A percentile compares a stretch with the other conserved stretches of the same genome.
phyloP scores from a whole-genome alignment of 2,797 vertebrate genomes.

The Loris lydekkerianus region DNA sequence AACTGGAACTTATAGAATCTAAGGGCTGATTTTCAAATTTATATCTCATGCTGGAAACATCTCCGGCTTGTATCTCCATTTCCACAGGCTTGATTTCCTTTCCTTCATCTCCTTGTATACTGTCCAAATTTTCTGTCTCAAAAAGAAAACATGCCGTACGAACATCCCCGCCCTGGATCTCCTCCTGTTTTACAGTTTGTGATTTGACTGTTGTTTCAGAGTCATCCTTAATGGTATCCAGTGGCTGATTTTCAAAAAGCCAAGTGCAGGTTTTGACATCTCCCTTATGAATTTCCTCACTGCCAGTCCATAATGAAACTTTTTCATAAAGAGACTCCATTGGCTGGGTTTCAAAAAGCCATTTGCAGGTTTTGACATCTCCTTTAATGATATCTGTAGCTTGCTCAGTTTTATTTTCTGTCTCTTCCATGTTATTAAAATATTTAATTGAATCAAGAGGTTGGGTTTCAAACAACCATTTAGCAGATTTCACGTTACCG shows the following conservation, averaged over 20 bases:
- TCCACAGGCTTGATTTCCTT: constrained; percentile 91
- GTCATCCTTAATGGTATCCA: constrained; percentile 92
- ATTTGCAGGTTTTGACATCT: constrained; percentile 95
- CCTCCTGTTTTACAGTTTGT: constrained; percentile 92
- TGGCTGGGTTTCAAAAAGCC: constrained; percentile 97
- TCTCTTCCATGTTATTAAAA: constrained; percentile 93
- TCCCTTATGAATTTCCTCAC: constrained; percentile 91
- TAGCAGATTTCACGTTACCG: constrained; percentile 96
- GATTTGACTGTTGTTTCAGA: constrained; percentile 89
- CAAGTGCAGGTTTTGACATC: constrained; percentile 95
- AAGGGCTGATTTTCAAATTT: constrained; percentile 95
- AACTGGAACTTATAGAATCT: constrained; percentile 93
- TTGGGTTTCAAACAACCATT: constrained; percentile 98
- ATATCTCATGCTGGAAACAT: constrained; percentile 94
- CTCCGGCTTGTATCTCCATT: constrained; percentile 94
- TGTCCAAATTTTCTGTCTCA: constrained; percentile 94
- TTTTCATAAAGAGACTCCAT: constrained; percentile 94
- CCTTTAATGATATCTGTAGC: constrained; percentile 91
- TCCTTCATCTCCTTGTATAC: constrained; percentile 90
- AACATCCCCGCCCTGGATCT: constrained; percentile 94
- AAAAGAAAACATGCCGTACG: constrained; percentile 93
- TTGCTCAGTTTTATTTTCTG: constrained; percentile 87
- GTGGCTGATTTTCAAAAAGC: constrained; percentile 96
- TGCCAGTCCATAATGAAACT: constrained; percentile 85
- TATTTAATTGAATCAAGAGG: constrained; percentile 96